A percentile compares a stretch with the other conserved stretches of the same genome.
Evolutionary conservation across 2,888 invertebrate genomes (phyloP).

Genomic region (Anorthoa munda): DNA sequence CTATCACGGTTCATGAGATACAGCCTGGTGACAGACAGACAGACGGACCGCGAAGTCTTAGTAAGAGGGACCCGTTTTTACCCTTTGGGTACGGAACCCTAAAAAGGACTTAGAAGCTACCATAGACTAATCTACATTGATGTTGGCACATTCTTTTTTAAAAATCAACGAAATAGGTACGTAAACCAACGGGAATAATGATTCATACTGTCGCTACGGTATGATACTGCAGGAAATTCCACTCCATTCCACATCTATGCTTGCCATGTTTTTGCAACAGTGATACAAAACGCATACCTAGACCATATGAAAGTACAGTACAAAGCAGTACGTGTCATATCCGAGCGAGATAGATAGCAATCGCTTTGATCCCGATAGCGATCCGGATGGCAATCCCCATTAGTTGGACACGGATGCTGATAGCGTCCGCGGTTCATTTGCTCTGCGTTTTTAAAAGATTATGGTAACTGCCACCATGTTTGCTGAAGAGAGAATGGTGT

Average conservation of each 20-base stretch:
- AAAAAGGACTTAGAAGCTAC: too few relatives aligned
- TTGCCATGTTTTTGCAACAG: too few relatives aligned
- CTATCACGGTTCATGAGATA: too few relatives aligned
- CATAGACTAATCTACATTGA: too few relatives aligned
- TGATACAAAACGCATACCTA: constrained; percentile 12
- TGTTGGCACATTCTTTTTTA: background rate
- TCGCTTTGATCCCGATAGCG: constrained; percentile 59
- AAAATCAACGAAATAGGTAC: background rate
- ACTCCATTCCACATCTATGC: too few relatives aligned
- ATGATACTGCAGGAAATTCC: too few relatives aligned
- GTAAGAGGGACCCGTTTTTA: too few relatives aligned
- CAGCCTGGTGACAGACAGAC: too few relatives aligned
- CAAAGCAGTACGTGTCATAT: constrained; percentile 61
- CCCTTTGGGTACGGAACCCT: too few relatives aligned
- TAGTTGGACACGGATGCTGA: constrained; percentile 49
- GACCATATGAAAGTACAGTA: constrained; percentile 5
- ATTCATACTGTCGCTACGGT: background rate
- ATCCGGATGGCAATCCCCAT: constrained; percentile 42
- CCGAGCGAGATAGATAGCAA: constrained; percentile 50
- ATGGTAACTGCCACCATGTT: constrained; percentile 15
- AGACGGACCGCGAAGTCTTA: too few relatives aligned
- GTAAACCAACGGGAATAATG: background rate
- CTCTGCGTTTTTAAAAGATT: constrained; percentile 28
- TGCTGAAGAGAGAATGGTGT: constrained; percentile 1
- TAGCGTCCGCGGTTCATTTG: constrained; percentile 6